Percentiles rank a stretch among this genome's conserved stretches.
Conservation (phyloP, 2,797 vertebrate genomes). For the Caiman crocodilus region DNA sequence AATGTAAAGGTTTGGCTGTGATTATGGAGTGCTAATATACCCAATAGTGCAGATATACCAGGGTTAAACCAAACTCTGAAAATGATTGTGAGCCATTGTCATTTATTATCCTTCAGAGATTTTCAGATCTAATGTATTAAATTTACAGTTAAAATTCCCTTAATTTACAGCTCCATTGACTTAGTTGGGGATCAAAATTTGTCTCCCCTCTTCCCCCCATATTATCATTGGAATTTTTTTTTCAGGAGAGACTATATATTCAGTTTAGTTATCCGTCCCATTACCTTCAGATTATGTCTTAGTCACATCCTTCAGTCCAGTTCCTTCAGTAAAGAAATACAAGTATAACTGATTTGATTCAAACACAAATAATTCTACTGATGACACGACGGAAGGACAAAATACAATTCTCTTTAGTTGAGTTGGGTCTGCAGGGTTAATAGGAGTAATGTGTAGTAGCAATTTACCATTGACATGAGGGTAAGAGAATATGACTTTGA, state of each 20-base stretch:
- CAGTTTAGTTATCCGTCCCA: background rate
- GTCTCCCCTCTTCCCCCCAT: no score
- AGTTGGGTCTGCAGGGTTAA: background rate
- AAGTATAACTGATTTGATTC: constrained; percentile 2
- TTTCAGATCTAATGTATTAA: background rate
- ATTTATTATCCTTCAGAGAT: background rate
- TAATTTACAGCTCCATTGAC: background rate
- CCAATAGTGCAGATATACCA: background rate
- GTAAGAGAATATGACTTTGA: background rate
- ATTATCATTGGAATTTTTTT: no score
- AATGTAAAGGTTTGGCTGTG: background rate
- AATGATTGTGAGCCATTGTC: background rate
- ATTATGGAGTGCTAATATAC: background rate
- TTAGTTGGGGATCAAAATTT: background rate
- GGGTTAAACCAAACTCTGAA: background rate
- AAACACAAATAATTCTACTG: background rate
- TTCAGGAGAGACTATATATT: no score
- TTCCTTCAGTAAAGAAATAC: background rate
- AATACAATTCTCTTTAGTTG: background rate
- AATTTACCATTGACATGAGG: background rate
- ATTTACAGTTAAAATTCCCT: background rate
- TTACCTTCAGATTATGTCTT: background rate
- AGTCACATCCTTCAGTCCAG: background rate
- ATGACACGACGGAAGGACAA: background rate
- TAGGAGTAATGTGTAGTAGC: background rate